Evolutionary conservation across 2,797 vertebrate genomes (phyloP).

Genomic region (Serranus cabrilla): DNA sequence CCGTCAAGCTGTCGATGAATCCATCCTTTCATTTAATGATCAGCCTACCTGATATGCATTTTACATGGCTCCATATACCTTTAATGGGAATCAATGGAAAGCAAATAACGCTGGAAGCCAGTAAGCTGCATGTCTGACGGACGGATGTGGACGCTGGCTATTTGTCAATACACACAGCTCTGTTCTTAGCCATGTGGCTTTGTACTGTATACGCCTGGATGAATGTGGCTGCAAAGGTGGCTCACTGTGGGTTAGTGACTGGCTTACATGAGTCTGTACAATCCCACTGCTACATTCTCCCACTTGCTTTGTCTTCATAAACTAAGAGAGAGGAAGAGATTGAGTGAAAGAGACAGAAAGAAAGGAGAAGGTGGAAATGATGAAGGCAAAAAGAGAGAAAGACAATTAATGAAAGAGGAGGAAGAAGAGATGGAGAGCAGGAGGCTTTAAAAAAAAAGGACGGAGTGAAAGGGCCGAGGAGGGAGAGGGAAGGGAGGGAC

Average conservation of each 20-base stretch:
- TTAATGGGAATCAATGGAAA: conserved; percentile 86
- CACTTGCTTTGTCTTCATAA: conserved; percentile 64
- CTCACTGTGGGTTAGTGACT: conserved; percentile 35
- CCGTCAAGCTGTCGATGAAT: conserved; percentile 89
- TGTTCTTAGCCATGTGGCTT: conserved; percentile 39
- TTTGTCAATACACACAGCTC: conserved; percentile 64
- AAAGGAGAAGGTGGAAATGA: conserved; percentile 64
- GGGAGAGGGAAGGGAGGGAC: conserved; percentile 36
- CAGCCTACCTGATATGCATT: conserved; percentile 85
- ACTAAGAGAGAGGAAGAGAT: conserved; percentile 42
- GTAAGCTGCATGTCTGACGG: conserved; percentile 61
- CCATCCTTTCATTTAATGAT: conserved; percentile 86
- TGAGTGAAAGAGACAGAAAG: conserved; percentile 73
- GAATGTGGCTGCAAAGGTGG: conserved; percentile 46
- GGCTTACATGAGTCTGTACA: conserved; percentile 45
- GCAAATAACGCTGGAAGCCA: conserved; percentile 77
- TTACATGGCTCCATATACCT: conserved; percentile 81
- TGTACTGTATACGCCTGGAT: conserved; percentile 44
- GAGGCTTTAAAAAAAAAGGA: conserved; percentile 61
- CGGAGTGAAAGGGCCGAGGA: conserved; percentile 63
- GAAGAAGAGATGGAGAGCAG: conserved; percentile 47
- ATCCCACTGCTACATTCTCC: conserved; percentile 33
- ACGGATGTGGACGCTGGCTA: conserved; percentile 51
- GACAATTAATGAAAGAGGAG: conserved; percentile 68
- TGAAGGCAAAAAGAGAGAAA: conserved; percentile 69